Evolutionary conservation across 2,888 invertebrate species (phyloP).

Genomic region (Crioceris asparagi): DNA sequence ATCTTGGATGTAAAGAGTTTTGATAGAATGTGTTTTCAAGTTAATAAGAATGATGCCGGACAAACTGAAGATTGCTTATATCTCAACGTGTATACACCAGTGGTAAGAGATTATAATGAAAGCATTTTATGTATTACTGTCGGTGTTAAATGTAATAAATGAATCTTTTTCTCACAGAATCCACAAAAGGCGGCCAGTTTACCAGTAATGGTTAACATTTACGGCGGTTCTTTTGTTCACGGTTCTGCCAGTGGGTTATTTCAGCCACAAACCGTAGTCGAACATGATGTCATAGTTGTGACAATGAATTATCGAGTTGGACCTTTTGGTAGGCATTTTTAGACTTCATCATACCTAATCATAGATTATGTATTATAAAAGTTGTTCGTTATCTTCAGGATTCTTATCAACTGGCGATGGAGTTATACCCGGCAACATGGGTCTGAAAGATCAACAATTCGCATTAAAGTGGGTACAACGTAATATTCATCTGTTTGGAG

Average conservation of each 20-base stretch:
- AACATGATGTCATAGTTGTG: slow-evolving; percentile 18
- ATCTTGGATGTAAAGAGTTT: slow-evolving; percentile 15
- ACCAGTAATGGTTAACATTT: slow-evolving; percentile 34
- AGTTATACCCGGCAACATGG: slow-evolving; percentile 26
- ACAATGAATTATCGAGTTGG: slow-evolving; percentile 22
- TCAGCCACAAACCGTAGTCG: slow-evolving; percentile 5
- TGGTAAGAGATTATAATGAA: no score
- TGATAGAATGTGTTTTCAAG: slow-evolving; percentile 15
- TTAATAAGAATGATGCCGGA: slow-evolving; percentile 2
- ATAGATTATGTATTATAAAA: not conserved
- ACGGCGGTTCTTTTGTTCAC: slow-evolving; percentile 33
- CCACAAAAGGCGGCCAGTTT: not conserved
- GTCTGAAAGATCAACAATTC: slow-evolving; percentile 26
- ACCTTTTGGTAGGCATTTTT: slow-evolving; percentile 17
- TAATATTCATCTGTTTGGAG: slow-evolving; percentile 25
- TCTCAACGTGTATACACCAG: slow-evolving; percentile 20
- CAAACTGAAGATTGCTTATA: slow-evolving; percentile 21
- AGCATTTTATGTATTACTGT: no score
- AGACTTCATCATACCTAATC: not conserved
- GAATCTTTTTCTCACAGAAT: not conserved
- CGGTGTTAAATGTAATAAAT: not conserved
- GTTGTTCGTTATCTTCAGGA: slow-evolving; percentile 14
- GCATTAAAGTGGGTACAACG: slow-evolving; percentile 23
- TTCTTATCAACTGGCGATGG: slow-evolving; percentile 25
- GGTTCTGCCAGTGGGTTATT: slow-evolving; percentile 11